These are phyloP conservation scores for Xanthorhoe designata DNA, from an alignment of 2,888 invertebrate genomes.

Conservation along the genomic window DNA sequence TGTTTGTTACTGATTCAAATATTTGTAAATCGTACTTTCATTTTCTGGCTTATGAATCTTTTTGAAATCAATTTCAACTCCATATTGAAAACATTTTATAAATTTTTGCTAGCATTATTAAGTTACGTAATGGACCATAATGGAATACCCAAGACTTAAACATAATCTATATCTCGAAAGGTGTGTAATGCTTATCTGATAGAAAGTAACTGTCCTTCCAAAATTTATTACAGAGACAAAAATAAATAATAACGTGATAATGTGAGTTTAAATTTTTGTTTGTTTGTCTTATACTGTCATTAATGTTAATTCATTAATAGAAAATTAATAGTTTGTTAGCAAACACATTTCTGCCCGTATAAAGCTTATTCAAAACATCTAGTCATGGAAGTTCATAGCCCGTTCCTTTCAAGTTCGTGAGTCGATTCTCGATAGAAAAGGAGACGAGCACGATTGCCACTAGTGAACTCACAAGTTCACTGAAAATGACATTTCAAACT, in stretches of 20 bases:
- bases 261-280: not conserved
- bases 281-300: not conserved
- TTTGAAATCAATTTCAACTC: constrained; percentile 42
- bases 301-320: too few species aligned
- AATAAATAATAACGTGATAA: not conserved
- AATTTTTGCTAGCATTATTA: constrained; percentile 34
- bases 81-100: constrained; percentile 35
- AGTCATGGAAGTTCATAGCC: constrained; percentile 36
- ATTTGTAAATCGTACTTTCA: not conserved
- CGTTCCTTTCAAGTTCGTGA: constrained; percentile 63
- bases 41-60: constrained; percentile 47
- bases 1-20: not conserved
- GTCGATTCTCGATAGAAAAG: constrained; percentile 73
- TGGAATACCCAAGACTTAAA: constrained; percentile 50
- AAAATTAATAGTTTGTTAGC: not conserved
- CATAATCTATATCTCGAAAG: constrained; percentile 58
- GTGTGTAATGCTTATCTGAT: constrained; percentile 77
- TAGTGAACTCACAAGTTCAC: constrained; percentile 63
- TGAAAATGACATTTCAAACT: constrained; percentile 63
- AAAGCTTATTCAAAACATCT: constrained; percentile 29
- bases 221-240: constrained; percentile 49
- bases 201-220: constrained; percentile 67
- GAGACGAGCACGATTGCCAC: constrained; percentile 74
- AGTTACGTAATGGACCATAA: constrained; percentile 55
- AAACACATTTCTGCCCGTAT: constrained; percentile 11